These are phyloP conservation scores for Bibio marci DNA, from an alignment of 2,888 invertebrate species.

Conservation along the genomic window DNA sequence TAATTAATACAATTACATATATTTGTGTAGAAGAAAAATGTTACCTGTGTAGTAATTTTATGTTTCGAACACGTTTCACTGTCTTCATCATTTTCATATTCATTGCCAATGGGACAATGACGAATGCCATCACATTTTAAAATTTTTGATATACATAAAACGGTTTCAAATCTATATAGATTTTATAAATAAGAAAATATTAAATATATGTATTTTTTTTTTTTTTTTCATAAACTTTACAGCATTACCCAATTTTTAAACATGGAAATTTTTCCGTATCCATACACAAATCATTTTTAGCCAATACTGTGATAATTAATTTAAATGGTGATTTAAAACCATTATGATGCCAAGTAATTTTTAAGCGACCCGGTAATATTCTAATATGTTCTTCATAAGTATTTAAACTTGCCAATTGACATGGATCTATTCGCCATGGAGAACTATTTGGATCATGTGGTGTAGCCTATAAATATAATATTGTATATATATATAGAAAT, in stretches of 20 bases:
- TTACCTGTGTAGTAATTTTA: background rate
- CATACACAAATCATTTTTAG: conserved; percentile 25
- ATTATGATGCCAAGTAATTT: conserved; percentile 34
- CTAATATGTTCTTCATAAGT: conserved; percentile 32
- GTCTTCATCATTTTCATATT: conserved; percentile 34
- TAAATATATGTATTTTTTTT: no score
- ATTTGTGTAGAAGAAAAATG: background rate
- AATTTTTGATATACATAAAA: conserved; percentile 45
- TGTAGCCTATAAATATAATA: background rate
- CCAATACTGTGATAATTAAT: conserved; percentile 25
- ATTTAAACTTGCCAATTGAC: conserved; percentile 26
- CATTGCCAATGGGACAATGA: conserved; percentile 47
- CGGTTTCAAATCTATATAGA: conserved; percentile 22
- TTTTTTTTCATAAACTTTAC: background rate
- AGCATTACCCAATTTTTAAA: conserved; percentile 23
- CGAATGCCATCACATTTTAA: conserved; percentile 47
- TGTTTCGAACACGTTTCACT: conserved; percentile 18
- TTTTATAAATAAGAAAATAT: no score
- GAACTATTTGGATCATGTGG: conserved; percentile 29
- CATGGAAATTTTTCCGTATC: conserved; percentile 23
- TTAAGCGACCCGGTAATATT: conserved; percentile 36
- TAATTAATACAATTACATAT: background rate
- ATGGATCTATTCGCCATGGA: conserved; percentile 38
- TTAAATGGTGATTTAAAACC: conserved; percentile 21
- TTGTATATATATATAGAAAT: no score